A percentile compares a stretch with the other conserved stretches of the same genome.
These are phyloP conservation scores for Lineus longissimus DNA, from an alignment of 1,140 invertebrate species.

Conservation along the genomic window DNA sequence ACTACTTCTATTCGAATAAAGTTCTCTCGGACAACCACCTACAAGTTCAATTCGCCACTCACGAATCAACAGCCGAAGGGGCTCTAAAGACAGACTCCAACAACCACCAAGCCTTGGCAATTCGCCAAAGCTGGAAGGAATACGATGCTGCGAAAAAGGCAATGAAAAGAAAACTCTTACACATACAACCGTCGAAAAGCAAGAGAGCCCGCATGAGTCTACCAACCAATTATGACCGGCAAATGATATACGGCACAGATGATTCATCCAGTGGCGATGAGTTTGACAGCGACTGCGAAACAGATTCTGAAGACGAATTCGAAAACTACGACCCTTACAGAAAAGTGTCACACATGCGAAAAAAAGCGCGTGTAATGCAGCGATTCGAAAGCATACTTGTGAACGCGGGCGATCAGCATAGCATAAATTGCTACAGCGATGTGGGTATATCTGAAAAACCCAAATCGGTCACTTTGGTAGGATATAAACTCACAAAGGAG, in stretches of 20 bases:
- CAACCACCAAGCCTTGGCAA: conserved; percentile 4
- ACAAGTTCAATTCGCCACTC: background rate
- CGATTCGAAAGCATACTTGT: conserved; percentile 2
- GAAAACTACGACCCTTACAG: conserved; percentile 2
- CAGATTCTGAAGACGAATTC: background rate
- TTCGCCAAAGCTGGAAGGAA: conserved; percentile 4
- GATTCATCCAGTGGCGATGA: conserved; percentile 2
- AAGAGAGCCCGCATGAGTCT: background rate
- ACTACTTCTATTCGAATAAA: conserved; percentile 5
- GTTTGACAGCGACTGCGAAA: conserved; percentile 5
- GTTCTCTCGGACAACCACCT: conserved; percentile 3
- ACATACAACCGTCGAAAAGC: conserved; percentile 4
- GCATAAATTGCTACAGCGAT: background rate
- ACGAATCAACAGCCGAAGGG: conserved; percentile 1
- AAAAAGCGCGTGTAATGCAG: background rate
- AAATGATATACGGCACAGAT: conserved; percentile 8
- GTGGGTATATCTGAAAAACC: background rate
- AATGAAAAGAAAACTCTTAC: conserved; percentile 1
- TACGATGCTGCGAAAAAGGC: conserved; percentile 2
- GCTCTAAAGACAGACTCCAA: background rate
- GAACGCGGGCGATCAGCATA: background rate
- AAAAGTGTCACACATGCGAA: background rate
- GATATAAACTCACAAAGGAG: background rate
- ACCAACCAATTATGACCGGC: background rate
- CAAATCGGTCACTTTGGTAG: conserved; percentile 3